phyloP scores from a whole-genome alignment of 2,113 vertebrate genomes.

The Thunnus maccoyii region DNA sequence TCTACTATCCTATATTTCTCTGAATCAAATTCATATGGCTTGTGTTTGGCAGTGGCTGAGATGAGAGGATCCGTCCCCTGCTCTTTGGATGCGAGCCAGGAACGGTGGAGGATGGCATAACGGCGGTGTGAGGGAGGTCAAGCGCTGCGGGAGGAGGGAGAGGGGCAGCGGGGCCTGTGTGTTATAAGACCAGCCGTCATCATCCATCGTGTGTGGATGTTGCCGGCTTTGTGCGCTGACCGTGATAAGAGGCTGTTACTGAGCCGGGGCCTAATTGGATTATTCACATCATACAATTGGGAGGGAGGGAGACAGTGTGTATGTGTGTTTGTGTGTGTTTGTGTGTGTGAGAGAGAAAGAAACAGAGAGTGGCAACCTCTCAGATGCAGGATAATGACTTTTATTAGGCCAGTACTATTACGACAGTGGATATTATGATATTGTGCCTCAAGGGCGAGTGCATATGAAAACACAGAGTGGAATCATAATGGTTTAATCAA shows the following conservation, averaged over 20 bases:
- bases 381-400: conserved; percentile 71
- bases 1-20: conserved; percentile 16
- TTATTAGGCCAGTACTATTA: conserved; percentile 73
- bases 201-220: conserved; percentile 69
- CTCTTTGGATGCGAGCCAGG: conserved; percentile 53
- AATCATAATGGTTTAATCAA: conserved; percentile 70
- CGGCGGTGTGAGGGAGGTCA: conserved; percentile 64
- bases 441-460: conserved; percentile 59
- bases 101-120: conserved; percentile 45
- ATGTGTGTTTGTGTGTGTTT: conserved; percentile 9
- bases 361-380: conserved; percentile 52
- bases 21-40: conserved; percentile 27
- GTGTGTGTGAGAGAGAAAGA: conserved; percentile 6
- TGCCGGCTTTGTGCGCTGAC: conserved; percentile 77
- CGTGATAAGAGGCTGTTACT: conserved; percentile 80
- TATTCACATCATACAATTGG: conserved; percentile 80
- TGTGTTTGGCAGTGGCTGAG: conserved; percentile 7
- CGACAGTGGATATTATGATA: conserved; percentile 58
- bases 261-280: conserved; percentile 81
- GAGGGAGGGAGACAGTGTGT: conserved; percentile 44
- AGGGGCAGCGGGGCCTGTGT: conserved; percentile 26
- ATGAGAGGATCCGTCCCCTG: conserved; percentile 5
- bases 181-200: conserved; percentile 64
- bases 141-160: conserved; percentile 49
- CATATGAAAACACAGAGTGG: conserved; percentile 50